A percentile compares a stretch with the other conserved stretches of the same genome.
Evolutionary conservation across 1,140 invertebrate genomes (phyloP).

Genomic region (Coenobita brevimanus): DNA sequence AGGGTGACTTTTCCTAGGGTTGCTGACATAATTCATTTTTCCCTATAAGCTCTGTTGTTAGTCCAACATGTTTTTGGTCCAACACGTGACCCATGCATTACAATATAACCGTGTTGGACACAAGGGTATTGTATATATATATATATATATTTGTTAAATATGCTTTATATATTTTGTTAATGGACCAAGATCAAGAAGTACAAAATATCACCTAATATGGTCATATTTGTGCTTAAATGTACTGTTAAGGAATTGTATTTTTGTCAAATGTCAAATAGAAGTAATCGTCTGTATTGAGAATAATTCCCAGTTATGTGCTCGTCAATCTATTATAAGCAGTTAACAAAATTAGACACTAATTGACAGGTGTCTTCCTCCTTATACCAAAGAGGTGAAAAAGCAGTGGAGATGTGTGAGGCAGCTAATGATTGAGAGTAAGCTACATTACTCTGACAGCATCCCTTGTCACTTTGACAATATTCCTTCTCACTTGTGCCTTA

Average conservation of each 20-base stretch:
- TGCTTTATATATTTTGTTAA: slow-evolving; percentile 43
- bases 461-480: slow-evolving; percentile 42
- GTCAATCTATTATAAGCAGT: not conserved
- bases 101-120: too few relatives aligned
- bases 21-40: too few relatives aligned
- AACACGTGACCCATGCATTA: too few relatives aligned
- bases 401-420: slow-evolving; percentile 20
- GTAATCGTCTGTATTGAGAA: too few relatives aligned
- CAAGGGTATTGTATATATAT: too few relatives aligned
- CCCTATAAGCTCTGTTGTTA: too few relatives aligned
- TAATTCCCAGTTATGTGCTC: too few relatives aligned
- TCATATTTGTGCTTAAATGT: slow-evolving; percentile 46
- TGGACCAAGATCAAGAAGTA: slow-evolving; percentile 55
- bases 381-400: slow-evolving; percentile 55
- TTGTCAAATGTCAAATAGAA: not conserved
- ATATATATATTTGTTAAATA: slow-evolving; percentile 29
- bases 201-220: slow-evolving; percentile 54
- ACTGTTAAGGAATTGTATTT: slow-evolving; percentile 30
- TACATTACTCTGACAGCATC: slow-evolving; percentile 19
- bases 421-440: slow-evolving; percentile 24
- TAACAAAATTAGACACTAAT: not conserved
- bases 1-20: too few relatives aligned
- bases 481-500: slow-evolving; percentile 65
- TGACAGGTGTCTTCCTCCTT: slow-evolving; percentile 16
- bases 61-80: too few relatives aligned